Evolutionary conservation across 2,888 invertebrate genomes (phyloP).

Genomic region (Gibbula magus): DNA sequence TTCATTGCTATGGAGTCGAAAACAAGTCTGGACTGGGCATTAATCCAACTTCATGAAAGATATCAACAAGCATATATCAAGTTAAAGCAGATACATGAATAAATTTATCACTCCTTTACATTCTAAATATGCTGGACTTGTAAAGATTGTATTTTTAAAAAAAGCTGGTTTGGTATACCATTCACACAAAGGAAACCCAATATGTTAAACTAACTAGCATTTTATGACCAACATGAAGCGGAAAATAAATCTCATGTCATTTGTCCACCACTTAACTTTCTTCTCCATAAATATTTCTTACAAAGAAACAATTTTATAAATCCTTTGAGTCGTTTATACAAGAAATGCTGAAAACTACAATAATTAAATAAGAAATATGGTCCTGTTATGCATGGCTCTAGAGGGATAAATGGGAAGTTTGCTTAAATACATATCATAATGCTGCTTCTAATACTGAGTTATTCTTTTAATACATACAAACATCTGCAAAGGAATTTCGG

Average conservation of each 20-base stretch:
- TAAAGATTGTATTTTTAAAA: background rate
- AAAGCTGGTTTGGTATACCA: background rate
- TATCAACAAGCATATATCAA: background rate
- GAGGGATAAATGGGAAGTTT: no score
- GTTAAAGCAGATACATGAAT: background rate
- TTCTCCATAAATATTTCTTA: background rate
- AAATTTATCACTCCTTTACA: background rate
- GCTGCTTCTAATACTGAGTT: no score
- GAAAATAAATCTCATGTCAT: background rate
- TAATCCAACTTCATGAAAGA: background rate
- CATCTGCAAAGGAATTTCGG: no score
- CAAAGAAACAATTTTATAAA: background rate
- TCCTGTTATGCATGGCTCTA: no score
- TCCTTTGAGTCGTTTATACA: no score
- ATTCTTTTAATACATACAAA: no score
- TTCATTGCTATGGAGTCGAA: background rate
- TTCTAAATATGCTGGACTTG: background rate
- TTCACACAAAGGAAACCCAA: background rate
- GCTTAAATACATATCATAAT: no score
- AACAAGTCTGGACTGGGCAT: constrained; percentile 1
- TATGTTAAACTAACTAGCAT: background rate
- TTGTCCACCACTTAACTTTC: background rate
- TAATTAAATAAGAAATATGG: background rate
- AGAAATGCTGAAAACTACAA: background rate
- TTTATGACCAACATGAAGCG: background rate